These are phyloP conservation scores for Nomada lathburiana DNA, from an alignment of 2,888 invertebrate genomes.

Conservation along the genomic window DNA sequence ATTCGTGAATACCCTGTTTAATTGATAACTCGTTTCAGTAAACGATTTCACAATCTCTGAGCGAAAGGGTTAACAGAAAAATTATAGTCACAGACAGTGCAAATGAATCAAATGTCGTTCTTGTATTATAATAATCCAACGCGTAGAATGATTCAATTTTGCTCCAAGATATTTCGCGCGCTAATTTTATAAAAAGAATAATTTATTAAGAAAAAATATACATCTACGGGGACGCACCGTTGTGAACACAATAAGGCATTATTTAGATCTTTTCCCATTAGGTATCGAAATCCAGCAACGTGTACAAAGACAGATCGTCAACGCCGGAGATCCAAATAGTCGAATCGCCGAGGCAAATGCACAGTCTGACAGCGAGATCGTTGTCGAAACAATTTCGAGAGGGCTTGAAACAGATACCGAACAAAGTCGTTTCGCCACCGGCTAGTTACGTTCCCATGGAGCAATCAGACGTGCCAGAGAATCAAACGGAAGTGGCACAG, in stretches of 20 bases:
- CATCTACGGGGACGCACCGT: too few species aligned
- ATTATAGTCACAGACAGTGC: too few species aligned
- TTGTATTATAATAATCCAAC: too few species aligned
- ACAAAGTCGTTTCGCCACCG: slow-evolving; percentile 71
- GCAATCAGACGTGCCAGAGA: slow-evolving; percentile 58
- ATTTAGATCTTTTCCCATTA: slow-evolving; percentile 28
- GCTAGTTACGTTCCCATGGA: slow-evolving; percentile 69
- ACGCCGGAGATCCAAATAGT: slow-evolving; percentile 81
- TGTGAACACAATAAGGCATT: background rate
- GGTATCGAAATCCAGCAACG: slow-evolving; percentile 38
- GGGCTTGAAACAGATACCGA: slow-evolving; percentile 85
- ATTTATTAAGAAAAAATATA: too few species aligned
- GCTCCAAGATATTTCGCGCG: too few species aligned
- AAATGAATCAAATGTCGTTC: too few species aligned
- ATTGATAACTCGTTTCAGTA: too few species aligned
- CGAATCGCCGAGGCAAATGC: slow-evolving; percentile 85
- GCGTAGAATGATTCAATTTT: too few species aligned
- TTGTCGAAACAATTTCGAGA: slow-evolving; percentile 91
- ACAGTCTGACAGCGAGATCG: slow-evolving; percentile 92
- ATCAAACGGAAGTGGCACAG: slow-evolving; percentile 63
- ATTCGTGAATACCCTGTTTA: too few species aligned
- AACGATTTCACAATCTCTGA: too few species aligned
- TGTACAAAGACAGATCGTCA: slow-evolving; percentile 74
- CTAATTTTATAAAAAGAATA: too few species aligned
- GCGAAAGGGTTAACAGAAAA: too few species aligned